These are phyloP conservation scores for Montipora foliosa DNA, from an alignment of 64 coral and sea anemone species.

Conservation along the genomic window DNA sequence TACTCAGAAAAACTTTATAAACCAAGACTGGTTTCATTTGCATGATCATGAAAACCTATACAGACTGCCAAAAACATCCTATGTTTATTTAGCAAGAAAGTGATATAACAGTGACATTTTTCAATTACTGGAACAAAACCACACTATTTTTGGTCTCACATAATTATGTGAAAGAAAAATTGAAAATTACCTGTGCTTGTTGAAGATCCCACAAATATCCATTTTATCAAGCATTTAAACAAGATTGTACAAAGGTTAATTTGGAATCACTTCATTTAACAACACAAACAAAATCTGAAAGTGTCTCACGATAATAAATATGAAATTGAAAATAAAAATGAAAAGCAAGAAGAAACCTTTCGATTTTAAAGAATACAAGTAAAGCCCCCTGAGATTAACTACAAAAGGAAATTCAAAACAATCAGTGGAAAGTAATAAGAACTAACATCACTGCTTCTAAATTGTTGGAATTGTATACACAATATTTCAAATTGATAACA, in stretches of 20 bases:
- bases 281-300: neutral
- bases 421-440: neutral
- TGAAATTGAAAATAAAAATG: neutral
- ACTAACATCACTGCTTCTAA: no score
- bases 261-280: neutral
- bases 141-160: neutral
- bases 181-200: neutral
- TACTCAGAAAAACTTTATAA: neutral
- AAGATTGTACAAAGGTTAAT: neutral
- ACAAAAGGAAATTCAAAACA: conserved; percentile 8
- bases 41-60: neutral
- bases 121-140: neutral
- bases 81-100: neutral
- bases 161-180: neutral
- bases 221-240: neutral
- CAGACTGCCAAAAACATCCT: neutral
- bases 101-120: neutral
- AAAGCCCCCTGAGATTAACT: neutral
- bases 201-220: neutral
- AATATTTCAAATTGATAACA: no score
- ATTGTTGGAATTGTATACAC: no score
- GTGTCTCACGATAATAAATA: neutral
- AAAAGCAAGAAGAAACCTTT: conserved; percentile 17
- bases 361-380: neutral
- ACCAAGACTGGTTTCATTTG: neutral